Evolutionary conservation across 2,888 invertebrate genomes (phyloP), one percentile per base, ranked within the genome.

Genomic region (Chloromyia formosa): DNA sequence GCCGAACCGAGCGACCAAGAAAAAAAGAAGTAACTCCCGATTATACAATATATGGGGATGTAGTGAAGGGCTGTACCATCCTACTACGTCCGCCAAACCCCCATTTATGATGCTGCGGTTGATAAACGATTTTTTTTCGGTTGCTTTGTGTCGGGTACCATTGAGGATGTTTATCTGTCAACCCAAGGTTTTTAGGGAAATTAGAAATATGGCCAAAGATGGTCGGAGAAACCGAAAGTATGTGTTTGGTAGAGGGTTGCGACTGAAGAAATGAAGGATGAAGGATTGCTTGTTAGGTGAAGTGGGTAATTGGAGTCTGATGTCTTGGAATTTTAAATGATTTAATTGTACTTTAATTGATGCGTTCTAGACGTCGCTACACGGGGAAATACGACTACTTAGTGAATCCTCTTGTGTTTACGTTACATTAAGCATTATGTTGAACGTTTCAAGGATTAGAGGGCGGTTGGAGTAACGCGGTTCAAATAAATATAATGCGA

Each of bases 71-170:
- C 3, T 35, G 27, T 4, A 4, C 3, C 27, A 4, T 4, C 27
- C 27, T 7, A 2, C 27, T 4, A 7, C 27, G 27, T 35, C 27
- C 27, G 7, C 2, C 27, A 35, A 35, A 35, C 27, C 27, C 27
- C 22, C 35, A 16, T 61, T 60, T 22, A 61, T 60, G 14, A 53
- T 16, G 49, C 61, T 73, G 61, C 61, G 73, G 73, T 62, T 73
- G 73, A 73, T 73, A 62, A 62, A 73, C 61, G 73, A 73, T 73
- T 73, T 73, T 73, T 73, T 73, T 73, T 73, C 14, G 61, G 73
- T 73, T 22, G 73, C 53, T 73, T 73, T 73, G 42, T 45, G 73
- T 61, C 23, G 49, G 23, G 73, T 61, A 45, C 71, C 58, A 61
- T 53, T 20, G 73, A 73, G 73, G 53, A 73, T 49, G 53, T 73